These are phyloP conservation scores for Yasuhikotakia modesta DNA, from an alignment of 2,797 vertebrate species.

Conservation along the genomic window DNA sequence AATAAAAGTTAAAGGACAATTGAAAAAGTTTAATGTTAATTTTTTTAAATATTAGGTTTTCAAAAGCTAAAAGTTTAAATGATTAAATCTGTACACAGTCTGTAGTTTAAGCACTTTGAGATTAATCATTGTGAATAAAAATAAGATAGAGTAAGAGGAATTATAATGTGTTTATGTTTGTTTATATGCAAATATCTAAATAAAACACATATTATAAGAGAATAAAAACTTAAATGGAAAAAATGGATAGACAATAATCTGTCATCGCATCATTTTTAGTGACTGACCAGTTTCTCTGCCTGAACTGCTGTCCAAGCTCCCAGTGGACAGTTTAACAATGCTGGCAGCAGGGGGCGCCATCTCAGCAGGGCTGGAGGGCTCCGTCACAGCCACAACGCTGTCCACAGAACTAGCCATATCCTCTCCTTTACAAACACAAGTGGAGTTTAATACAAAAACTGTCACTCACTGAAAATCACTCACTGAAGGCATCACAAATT, in stretches of 20 bases:
- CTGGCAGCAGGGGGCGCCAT: conserved; percentile 74
- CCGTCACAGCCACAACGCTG: conserved; percentile 73
- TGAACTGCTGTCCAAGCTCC: conserved; percentile 78
- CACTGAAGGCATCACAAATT: background rate
- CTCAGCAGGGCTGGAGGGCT: conserved; percentile 72
- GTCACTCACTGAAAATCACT: too few species aligned
- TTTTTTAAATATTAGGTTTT: too few species aligned
- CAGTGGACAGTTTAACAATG: conserved; percentile 89
- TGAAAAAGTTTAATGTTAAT: too few species aligned
- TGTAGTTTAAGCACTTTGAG: too few species aligned
- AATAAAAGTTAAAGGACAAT: too few species aligned
- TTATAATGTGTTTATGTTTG: too few species aligned
- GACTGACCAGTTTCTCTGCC: conserved; percentile 74
- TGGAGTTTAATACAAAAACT: background rate
- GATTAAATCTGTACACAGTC: too few species aligned
- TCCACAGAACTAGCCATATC: conserved; percentile 70
- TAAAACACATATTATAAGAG: too few species aligned
- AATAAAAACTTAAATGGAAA: background rate
- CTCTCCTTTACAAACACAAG: conserved; percentile 57
- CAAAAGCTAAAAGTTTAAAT: too few species aligned
- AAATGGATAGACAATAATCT: background rate
- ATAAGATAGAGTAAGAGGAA: too few species aligned
- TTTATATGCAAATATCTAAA: too few species aligned
- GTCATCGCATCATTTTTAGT: background rate
- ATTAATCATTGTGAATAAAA: too few species aligned